Base-by-base conservation (phyloP, 2,888 invertebrate genomes). In the Psylliodes chrysocephalus region DNA sequence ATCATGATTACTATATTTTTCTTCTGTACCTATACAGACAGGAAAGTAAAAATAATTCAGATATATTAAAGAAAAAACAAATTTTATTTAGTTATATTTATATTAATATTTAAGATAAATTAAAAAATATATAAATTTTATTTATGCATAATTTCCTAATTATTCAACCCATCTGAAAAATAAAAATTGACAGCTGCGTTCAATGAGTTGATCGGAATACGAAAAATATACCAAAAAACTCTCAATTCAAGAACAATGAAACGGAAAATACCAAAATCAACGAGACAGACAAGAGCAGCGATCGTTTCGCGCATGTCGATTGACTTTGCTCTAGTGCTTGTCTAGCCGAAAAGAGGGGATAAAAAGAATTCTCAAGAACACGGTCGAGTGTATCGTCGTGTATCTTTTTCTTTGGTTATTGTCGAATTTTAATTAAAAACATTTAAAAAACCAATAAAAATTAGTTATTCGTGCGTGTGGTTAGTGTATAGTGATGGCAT, bases 401-500 rank as follows among this genome's bases (percentile, higher is more conserved):
- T 8, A 18, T 59, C 38, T 49, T 38, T 49, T 40, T 59, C 22
- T 59, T 59, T 59, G 49, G 38, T 59, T 59, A 47, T 30, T 56
- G 18, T 25, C 14, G 59, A 25, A 28, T 40, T 40, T 59, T 49
- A 38, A 49, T 59, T 49, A 51, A 17, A 40, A 59, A 44, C n/a
- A n/a, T 12, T 17, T 18, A 40, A 51, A 51, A 59, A 22, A 17
- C 28, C 18, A 15, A 10, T 30, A 28, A 30, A 59, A 38, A 35
- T 28, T 25, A 12, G n/a, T 18, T n/a, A 38, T 17, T 40, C 18
- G 63, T 68, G 55, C 59, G 19, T 46, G 52, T 49, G 56, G n/a
- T 49, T 66, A 68, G 62, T 64, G 53, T 17, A 33, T 61, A 56
- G 68, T 40, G 83, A 93, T 93, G 93, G 93, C 93, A 84, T 93